These are phyloP conservation scores for Dermochelys coriacea DNA, from an alignment of 2,797 vertebrate genomes.

Conservation along the genomic window DNA sequence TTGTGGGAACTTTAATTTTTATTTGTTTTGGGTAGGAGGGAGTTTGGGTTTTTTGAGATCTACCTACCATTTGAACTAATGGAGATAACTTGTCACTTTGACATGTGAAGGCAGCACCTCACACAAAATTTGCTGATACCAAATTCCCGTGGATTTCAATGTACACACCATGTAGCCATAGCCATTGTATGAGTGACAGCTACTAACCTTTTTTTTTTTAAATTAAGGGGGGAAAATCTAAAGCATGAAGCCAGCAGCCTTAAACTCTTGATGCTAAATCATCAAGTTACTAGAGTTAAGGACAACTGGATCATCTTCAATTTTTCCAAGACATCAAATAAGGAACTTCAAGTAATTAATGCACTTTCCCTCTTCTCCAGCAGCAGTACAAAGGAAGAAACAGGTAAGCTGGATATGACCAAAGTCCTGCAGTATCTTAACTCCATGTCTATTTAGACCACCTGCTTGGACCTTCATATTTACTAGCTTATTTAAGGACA, in stretches of 20 bases:
- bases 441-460: neutral
- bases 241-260: neutral
- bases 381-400: neutral
- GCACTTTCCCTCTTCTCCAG: neutral
- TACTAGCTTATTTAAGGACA: neutral
- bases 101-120: neutral
- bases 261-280: neutral
- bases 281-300: neutral
- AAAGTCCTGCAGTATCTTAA: neutral
- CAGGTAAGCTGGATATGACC: neutral
- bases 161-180: neutral
- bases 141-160: neutral
- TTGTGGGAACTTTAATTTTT: neutral
- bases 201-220: neutral
- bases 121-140: neutral
- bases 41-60: neutral
- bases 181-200: neutral
- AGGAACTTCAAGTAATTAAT: conserved; percentile 7
- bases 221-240: neutral
- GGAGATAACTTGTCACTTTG: neutral
- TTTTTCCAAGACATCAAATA: neutral
- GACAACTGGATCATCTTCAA: neutral
- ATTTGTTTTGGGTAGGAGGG: too few relatives aligned
- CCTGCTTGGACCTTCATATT: neutral
- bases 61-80: neutral